Evolutionary conservation across 2,113 vertebrate species (phyloP), one percentile per base, ranked within the genome.

Genomic region (Malurus cyaneus): DNA sequence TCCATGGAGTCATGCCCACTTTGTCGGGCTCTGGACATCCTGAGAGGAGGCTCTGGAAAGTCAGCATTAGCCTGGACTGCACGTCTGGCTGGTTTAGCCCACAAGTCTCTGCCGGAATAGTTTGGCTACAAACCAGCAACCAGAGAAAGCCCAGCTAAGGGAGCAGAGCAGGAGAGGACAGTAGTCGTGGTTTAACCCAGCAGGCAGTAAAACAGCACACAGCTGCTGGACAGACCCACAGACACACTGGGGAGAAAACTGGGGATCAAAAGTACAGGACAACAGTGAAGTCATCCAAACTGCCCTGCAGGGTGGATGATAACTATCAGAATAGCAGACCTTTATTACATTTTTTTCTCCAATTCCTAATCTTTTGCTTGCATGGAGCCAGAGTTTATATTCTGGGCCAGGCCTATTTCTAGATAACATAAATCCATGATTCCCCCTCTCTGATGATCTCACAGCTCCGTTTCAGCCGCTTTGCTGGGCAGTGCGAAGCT

Each of bases 321-420:
- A 86, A 49, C 41, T 94, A 73, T 59, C 86, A 89, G 82, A 86
- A n/a, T 25, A 89, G 34, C 60, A 86, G 28, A 49, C 14, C 44
- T 91, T 89, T 39, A 57, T 39, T 76, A 53, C 36, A 41, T 86
- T 93, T 92, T 82, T 26, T 3, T 61, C 69, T 47, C 10, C 54
- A 36, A 39, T 87, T 89, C 54, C 77, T 84, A 88, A 79, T 57
- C 10, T 94, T 92, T 93, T 92, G 88, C 87, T 94, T 91, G 41
- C n/a, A 46, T 4, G 12, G 24, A 87, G 89, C 77, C 87, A 92
- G 73, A 53, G 65, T 81, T 83, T 83, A 47, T 67, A 80, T 47
- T 84, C 86, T 23, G 41, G 41, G 80, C 76, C 73, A 84, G 53
- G 31, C 11, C 25, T 65, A 76, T 82, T 88, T 86, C 77, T 81